These are phyloP conservation scores for Itoplectis maculator DNA, from an alignment of 2,888 invertebrate genomes.

Conservation along the genomic window DNA sequence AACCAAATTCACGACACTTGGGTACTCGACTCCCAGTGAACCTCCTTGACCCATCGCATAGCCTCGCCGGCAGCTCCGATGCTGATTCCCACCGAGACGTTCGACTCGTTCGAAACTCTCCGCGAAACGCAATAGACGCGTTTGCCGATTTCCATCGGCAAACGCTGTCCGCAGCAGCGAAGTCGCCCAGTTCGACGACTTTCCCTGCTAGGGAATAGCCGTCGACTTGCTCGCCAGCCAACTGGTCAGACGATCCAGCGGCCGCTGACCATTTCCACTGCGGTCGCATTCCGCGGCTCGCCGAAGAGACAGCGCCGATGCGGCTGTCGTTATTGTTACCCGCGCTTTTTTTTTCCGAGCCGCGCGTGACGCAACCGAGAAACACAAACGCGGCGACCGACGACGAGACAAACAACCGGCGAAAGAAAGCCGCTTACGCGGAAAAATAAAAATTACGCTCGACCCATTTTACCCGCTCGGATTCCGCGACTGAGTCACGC, in stretches of 20 bases:
- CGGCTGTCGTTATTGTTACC: too few species aligned
- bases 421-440: constrained; percentile 23
- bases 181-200: constrained; percentile 24
- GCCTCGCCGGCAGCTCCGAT: constrained; percentile 7
- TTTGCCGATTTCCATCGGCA: not conserved
- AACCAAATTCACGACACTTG: not conserved
- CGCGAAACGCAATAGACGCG: not conserved
- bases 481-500: constrained; percentile 49
- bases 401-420: not conserved
- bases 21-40: constrained; percentile 18
- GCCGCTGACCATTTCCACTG: not conserved
- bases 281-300: constrained; percentile 5
- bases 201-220: constrained; percentile 28
- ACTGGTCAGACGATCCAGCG: constrained; percentile 16
- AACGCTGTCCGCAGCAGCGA: too few species aligned
- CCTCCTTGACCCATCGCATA: constrained; percentile 59
- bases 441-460: constrained; percentile 1
- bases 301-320: not conserved
- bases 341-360: too few species aligned
- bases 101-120: too few species aligned
- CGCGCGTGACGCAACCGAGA: constrained; percentile 33
- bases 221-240: too few species aligned
- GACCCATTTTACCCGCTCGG: constrained; percentile 50
- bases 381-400: constrained; percentile 19
- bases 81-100: constrained; percentile 3